Percentiles rank a stretch among this genome's conserved stretches.
These are phyloP conservation scores for Myotis daubentonii DNA, from an alignment of 2,797 vertebrate species.

Conservation along the genomic window DNA sequence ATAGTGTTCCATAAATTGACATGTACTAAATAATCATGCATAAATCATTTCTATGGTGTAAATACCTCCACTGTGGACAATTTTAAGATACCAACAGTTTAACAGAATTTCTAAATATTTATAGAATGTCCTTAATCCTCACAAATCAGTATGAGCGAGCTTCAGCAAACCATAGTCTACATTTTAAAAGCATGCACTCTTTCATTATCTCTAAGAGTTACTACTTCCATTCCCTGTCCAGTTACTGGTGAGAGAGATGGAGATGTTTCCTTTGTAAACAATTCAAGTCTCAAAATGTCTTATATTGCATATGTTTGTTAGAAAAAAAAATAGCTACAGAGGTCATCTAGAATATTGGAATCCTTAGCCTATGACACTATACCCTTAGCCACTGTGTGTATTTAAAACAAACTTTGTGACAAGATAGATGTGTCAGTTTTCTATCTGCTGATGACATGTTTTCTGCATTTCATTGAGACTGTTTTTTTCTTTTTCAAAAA, in stretches of 20 bases:
- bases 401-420: conserved; percentile 37
- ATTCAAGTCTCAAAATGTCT: neutral
- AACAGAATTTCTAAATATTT: neutral
- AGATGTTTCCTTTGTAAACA: neutral
- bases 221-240: neutral
- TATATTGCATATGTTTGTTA: neutral
- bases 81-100: neutral
- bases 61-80: neutral
- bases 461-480: neutral
- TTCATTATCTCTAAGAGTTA: neutral
- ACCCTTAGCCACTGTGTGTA: neutral
- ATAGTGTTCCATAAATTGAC: neutral
- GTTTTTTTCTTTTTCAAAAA: neutral
- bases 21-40: neutral
- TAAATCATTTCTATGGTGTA: neutral
- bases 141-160: neutral
- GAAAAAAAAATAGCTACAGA: neutral
- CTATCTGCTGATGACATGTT: neutral
- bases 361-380: neutral
- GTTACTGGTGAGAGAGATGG: neutral
- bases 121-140: neutral
- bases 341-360: neutral
- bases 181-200: neutral
- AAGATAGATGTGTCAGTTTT: neutral
- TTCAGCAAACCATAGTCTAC: neutral